A percentile compares a stretch with the other conserved stretches of the same genome.
Conservation (phyloP, 2,888 invertebrate species). For the Balanococcus diminutus region DNA sequence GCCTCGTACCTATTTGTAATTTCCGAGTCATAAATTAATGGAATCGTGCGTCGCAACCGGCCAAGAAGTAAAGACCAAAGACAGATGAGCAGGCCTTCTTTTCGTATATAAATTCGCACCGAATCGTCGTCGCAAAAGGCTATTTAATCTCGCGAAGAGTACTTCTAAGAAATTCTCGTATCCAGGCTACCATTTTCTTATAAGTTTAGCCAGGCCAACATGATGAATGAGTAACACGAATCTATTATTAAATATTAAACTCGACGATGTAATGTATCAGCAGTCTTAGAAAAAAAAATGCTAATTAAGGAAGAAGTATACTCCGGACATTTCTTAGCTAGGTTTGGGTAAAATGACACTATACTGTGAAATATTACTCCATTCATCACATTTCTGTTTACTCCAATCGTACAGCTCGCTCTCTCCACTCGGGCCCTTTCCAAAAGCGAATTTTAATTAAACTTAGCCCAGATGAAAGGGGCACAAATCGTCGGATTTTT, state of each 20-base stretch:
- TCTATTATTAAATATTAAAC: constrained; percentile 12
- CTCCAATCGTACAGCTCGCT: neutral
- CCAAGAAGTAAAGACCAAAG: neutral
- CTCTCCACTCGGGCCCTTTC: neutral
- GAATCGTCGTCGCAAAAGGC: neutral
- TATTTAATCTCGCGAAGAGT: neutral
- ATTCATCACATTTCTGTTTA: neutral
- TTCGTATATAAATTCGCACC: neutral
- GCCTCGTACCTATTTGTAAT: constrained; percentile 16
- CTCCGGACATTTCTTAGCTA: neutral
- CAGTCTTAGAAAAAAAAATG: neutral
- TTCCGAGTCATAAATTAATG: constrained; percentile 31
- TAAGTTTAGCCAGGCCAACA: neutral
- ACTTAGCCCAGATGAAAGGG: neutral
- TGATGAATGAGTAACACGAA: constrained; percentile 15
- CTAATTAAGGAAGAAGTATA: neutral
- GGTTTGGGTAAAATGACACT: neutral
- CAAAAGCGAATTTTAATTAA: constrained; percentile 19
- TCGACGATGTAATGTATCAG: neutral
- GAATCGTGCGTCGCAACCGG: neutral
- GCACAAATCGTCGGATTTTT: neutral
- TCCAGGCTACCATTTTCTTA: too few relatives aligned
- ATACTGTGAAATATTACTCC: constrained; percentile 8
- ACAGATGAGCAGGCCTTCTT: neutral
- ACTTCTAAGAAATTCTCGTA: neutral